A percentile compares a stretch with the other conserved stretches of the same genome.
Evolutionary conservation across 2,888 invertebrate species (phyloP).

Genomic region (Hanleya hanleyi): DNA sequence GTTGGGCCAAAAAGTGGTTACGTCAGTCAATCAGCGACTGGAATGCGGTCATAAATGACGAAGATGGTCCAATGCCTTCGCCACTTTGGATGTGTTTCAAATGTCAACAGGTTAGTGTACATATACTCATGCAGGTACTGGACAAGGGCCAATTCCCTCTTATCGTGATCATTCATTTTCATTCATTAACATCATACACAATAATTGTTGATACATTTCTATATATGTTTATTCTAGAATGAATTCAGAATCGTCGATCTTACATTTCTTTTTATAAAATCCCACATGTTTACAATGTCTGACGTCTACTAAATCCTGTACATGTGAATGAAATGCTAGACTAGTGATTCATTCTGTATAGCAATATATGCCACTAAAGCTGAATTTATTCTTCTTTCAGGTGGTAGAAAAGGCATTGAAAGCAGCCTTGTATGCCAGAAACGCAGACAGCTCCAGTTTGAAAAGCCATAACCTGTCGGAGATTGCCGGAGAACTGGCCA

Average conservation of each 20-base stretch:
- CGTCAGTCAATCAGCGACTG: constrained; percentile 49
- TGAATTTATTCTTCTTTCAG: constrained; percentile 15
- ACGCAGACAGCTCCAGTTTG: neutral
- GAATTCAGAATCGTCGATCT: no score
- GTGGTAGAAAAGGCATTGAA: constrained; percentile 43
- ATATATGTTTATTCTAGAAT: no score
- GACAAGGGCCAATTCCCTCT: no score
- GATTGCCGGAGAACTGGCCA: neutral
- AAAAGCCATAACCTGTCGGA: constrained; percentile 5
- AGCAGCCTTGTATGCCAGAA: constrained; percentile 22
- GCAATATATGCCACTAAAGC: no score
- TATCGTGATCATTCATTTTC: no score
- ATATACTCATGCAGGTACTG: no score
- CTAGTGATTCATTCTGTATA: neutral
- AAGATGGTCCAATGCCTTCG: constrained; percentile 20
- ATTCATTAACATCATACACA: no score
- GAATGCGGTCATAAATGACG: constrained; percentile 36
- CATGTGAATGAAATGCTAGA: no score
- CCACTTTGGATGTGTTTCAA: constrained; percentile 52
- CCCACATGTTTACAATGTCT: no score
- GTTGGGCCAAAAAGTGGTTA: constrained; percentile 48
- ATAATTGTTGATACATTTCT: no score
- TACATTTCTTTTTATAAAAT: no score
- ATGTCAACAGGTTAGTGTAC: constrained; percentile 50
- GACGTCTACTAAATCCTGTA: no score